Evolutionary conservation across 1,140 invertebrate species (phyloP).

Genomic region (Drosophila asahinai): DNA sequence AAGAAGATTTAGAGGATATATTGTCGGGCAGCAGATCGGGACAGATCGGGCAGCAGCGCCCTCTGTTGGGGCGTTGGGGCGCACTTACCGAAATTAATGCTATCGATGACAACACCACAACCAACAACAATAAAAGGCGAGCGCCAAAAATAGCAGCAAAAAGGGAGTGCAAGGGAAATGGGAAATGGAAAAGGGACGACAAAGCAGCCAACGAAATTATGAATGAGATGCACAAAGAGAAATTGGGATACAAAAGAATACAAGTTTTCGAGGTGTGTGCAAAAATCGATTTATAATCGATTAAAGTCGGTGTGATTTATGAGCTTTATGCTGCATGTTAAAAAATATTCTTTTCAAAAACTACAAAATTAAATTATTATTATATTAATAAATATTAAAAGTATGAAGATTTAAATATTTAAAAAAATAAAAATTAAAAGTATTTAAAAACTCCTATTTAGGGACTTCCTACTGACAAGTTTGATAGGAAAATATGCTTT

Average conservation of each 20-base stretch:
- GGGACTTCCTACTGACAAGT: not conserved
- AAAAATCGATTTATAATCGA: too few relatives aligned
- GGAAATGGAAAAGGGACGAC: conserved; percentile 52
- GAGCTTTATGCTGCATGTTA: too few relatives aligned
- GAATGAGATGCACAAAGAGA: conserved; percentile 4
- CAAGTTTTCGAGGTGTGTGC: too few relatives aligned
- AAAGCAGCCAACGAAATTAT: conserved; percentile 73
- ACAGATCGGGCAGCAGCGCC: conserved; percentile 13
- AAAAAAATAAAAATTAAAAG: too few relatives aligned
- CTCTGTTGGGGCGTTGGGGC: conserved; percentile 26
- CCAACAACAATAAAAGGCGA: conserved; percentile 69
- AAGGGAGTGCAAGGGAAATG: conserved; percentile 15
- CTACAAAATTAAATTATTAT: too few relatives aligned
- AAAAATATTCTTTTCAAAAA: not conserved
- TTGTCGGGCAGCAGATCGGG: conserved; percentile 10
- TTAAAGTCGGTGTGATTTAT: too few relatives aligned
- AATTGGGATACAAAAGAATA: not conserved
- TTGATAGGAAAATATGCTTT: not conserved
- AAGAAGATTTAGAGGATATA: conserved; percentile 20
- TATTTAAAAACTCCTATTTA: not conserved
- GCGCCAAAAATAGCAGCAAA: conserved; percentile 68
- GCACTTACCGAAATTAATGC: conserved; percentile 84
- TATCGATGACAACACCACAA: conserved; percentile 76
- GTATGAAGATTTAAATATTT: too few relatives aligned
- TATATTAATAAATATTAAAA: too few relatives aligned